Evolutionary conservation across 2,888 invertebrate species (phyloP).

Genomic region (Ommatoiulus sabulosus): DNA sequence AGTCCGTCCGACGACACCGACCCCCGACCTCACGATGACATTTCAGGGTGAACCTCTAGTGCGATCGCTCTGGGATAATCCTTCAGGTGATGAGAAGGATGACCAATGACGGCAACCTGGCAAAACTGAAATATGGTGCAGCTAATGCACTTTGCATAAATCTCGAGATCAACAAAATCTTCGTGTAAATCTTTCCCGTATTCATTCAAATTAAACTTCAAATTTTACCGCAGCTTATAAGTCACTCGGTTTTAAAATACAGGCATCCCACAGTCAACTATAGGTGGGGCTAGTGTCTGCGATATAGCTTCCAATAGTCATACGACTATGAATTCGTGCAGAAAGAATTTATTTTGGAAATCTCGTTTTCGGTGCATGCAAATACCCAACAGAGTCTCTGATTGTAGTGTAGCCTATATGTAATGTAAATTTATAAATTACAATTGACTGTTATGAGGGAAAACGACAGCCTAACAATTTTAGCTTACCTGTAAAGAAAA

Average conservation of each 20-base stretch:
- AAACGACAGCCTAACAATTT: too few relatives aligned
- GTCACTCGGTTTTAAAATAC: not conserved
- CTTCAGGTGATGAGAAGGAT: not conserved
- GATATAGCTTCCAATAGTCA: too few relatives aligned
- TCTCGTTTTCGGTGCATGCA: too few relatives aligned
- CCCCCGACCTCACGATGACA: not conserved
- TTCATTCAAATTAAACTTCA: not conserved
- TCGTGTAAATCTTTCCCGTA: not conserved
- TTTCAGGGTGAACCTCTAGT: not conserved
- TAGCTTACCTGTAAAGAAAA: too few relatives aligned
- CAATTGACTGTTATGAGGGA: too few relatives aligned
- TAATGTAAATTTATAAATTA: too few relatives aligned
- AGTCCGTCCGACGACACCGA: not conserved
- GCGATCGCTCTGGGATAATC: not conserved
- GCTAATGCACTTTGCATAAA: constrained; percentile 12
- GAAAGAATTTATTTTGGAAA: too few relatives aligned
- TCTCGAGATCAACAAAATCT: not conserved
- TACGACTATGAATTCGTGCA: too few relatives aligned
- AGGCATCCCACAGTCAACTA: not conserved
- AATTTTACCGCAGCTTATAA: not conserved
- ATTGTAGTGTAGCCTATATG: too few relatives aligned
- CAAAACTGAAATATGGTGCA: not conserved
- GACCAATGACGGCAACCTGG: not conserved
- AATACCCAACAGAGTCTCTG: too few relatives aligned
- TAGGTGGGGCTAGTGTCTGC: not conserved